Evolutionary conservation across 2,888 invertebrate genomes (phyloP), one percentile per base, ranked within the genome.

Genomic region (Acrobasis repandana): DNA sequence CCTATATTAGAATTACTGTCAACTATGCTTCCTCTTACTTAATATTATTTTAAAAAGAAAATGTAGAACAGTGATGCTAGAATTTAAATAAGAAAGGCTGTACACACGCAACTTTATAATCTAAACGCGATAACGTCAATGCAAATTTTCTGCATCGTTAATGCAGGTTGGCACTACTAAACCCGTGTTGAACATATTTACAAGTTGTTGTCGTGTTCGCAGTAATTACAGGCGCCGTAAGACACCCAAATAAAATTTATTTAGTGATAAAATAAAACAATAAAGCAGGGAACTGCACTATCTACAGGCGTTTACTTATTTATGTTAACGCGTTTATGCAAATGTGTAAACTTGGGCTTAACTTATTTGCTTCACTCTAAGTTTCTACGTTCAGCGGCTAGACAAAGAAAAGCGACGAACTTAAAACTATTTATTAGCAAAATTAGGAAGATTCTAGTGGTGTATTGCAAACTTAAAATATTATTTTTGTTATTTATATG

Each of bases 321-420:
- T 73, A 72, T 71, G 68, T 72, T 77, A 81, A 80, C 81, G 77
- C 77, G 77, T 80, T 83, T 83, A 86, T 86, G 85, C 79, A 84
- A 86, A 86, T 87, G 70, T 67, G 71, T 74, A 74, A 82, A 85
- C 76, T 83, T 83, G 68, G 67, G 71, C 71, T 74, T 76, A 82
- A 85, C 77, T 86, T 83, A 83, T 82, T 79, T 79, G 78, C 74
- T 72, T 79, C 77, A 66, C 71, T 75, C 70, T 72, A 74, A 80
- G 79, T 82, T 79, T 76, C 73, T 76, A 74, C 72, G 77, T 76
- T 75, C 75, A 71, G 70, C 62, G 67, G 63, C 73, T 63, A 62
- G 62, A 67, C 67, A 72, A 73, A 70, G 72, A 63, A 66, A 72
- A 68, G 65, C 67, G 65, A 62, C 65, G 62, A 70, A 74, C 60